These are phyloP conservation scores for Eupristina koningsbergeri DNA, from an alignment of 1,140 invertebrate species.

Conservation along the genomic window DNA sequence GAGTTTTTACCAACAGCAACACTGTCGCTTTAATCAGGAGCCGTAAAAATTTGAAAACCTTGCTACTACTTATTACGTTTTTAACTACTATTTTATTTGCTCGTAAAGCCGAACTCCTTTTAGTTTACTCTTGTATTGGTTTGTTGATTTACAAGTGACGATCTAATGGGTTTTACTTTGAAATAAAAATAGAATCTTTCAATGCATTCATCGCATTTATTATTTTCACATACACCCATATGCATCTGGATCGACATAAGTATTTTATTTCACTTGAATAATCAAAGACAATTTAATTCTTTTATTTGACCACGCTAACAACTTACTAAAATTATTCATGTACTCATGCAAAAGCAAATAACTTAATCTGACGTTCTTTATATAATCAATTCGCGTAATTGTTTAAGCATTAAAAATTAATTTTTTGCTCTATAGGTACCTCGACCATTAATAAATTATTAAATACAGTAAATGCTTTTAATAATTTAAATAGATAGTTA, in stretches of 20 bases:
- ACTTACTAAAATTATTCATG: not conserved
- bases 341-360: not conserved
- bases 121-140: not conserved
- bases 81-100: not conserved
- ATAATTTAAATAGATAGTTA: too few species aligned
- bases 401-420: too few species aligned
- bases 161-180: not conserved
- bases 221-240: not conserved
- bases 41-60: slow-evolving; percentile 5
- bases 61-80: not conserved
- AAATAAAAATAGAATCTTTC: not conserved
- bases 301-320: not conserved
- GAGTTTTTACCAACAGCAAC: not conserved
- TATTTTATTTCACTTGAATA: not conserved
- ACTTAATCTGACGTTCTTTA: too few species aligned
- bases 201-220: not conserved
- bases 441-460: too few species aligned
- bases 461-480: too few species aligned
- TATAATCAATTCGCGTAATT: too few species aligned
- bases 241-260: not conserved
- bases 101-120: not conserved
- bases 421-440: not conserved
- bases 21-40: not conserved
- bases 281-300: not conserved
- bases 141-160: not conserved